A percentile compares a stretch with the other conserved stretches of the same genome.
These are phyloP conservation scores for Xestoiulus laeticollis DNA, from an alignment of 2,888 invertebrate genomes.

Conservation along the genomic window DNA sequence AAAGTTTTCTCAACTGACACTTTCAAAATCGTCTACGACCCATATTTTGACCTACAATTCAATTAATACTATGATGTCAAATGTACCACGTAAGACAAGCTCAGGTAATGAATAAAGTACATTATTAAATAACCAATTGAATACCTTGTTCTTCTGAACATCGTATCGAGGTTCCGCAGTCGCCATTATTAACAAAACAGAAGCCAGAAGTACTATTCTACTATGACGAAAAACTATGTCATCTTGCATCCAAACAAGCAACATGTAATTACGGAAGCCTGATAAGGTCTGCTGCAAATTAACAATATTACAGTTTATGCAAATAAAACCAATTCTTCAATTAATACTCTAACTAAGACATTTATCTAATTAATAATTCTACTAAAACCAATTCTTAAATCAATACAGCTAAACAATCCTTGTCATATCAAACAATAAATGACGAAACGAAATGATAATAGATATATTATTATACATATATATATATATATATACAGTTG, in stretches of 20 bases:
- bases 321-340: too few species aligned
- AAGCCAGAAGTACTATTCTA: too few species aligned
- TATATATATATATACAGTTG: too few species aligned
- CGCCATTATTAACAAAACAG: not conserved
- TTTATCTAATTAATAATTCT: too few species aligned
- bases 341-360: too few species aligned
- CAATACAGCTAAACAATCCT: too few species aligned
- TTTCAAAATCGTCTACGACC: not conserved
- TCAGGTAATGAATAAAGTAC: not conserved
- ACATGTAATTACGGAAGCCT: not conserved
- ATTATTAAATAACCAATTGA: not conserved
- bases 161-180: not conserved
- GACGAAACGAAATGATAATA: too few species aligned
- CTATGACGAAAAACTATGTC: not conserved
- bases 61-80: not conserved
- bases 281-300: not conserved
- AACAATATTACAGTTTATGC: too few species aligned
- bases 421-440: too few species aligned
- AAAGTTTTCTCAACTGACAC: not conserved
- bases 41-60: not conserved
- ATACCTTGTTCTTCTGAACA: slow-evolving; percentile 28
- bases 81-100: not conserved
- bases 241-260: too few species aligned
- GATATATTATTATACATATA: too few species aligned
- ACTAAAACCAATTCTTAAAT: too few species aligned